Evolutionary conservation across 2,797 vertebrate genomes (phyloP).

Genomic region (Melanotaenia pygmaea): DNA sequence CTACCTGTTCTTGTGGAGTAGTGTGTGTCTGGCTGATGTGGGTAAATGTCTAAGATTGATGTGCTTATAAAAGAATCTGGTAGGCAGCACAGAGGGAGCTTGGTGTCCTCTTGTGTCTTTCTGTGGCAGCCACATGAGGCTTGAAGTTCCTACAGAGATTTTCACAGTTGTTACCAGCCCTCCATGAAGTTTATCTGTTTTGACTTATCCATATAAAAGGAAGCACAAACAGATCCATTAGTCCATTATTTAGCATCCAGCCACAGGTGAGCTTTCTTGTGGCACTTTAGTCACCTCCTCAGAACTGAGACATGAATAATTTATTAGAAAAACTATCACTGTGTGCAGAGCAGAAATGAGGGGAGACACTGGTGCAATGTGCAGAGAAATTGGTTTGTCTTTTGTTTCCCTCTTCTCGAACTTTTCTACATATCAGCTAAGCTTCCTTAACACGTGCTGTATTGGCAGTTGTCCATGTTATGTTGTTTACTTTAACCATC

Average conservation of each 20-base stretch:
- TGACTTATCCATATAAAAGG: conserved; percentile 23
- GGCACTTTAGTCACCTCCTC: conserved; percentile 29
- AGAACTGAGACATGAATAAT: conserved; percentile 64
- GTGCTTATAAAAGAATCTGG: conserved; percentile 20
- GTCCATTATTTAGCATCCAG: conserved; percentile 49
- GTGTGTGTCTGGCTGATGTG: conserved; percentile 60
- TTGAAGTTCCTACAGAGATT: conserved; percentile 34
- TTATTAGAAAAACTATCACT: conserved; percentile 47
- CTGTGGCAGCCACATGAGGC: conserved; percentile 20
- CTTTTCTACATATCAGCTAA: conserved; percentile 28
- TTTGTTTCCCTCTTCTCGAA: conserved; percentile 35
- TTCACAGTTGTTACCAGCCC: conserved; percentile 17
- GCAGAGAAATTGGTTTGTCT: conserved; percentile 9
- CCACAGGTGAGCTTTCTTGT: conserved; percentile 33
- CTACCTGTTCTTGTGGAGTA: conserved; percentile 36
- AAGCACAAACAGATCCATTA: conserved; percentile 31
- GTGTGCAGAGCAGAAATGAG: conserved; percentile 37
- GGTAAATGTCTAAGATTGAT: conserved; percentile 45
- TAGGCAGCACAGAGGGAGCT: background rate
- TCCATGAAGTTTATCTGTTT: conserved; percentile 25
- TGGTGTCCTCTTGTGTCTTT: conserved; percentile 30
- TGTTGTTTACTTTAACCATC: conserved; percentile 40
- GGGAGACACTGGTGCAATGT: conserved; percentile 27
- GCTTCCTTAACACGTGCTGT: conserved; percentile 28
- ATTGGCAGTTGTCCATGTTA: background rate